Conservation (phyloP, 2,888 invertebrate genomes). For the Trichopria drosophilae region DNA sequence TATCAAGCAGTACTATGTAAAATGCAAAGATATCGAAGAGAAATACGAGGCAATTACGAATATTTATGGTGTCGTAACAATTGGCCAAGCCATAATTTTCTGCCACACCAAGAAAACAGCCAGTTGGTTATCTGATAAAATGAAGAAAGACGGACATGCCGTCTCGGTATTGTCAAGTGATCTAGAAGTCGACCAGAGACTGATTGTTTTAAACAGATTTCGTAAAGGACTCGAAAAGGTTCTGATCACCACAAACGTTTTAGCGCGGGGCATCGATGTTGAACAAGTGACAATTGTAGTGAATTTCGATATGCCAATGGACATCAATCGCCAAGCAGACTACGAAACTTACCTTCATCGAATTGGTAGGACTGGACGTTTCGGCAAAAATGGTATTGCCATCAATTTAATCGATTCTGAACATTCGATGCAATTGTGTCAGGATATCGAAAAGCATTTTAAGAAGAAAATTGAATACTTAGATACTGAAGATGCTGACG, state of each 20-base stretch:
- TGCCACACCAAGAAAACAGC: conserved; percentile 90
- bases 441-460: conserved; percentile 80
- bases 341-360: conserved; percentile 97
- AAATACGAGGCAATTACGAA: conserved; percentile 93
- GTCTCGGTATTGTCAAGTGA: conserved; percentile 95
- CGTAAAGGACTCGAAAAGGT: no score
- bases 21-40: conserved; percentile 79
- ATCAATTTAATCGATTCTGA: conserved; percentile 89
- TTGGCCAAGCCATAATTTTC: conserved; percentile 98
- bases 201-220: conserved; percentile 87
- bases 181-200: conserved; percentile 88
- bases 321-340: conserved; percentile 79
- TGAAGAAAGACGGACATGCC: conserved; percentile 89
- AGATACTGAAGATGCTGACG: no score
- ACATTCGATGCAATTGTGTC: conserved; percentile 72
- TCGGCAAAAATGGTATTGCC: conserved; percentile 95
- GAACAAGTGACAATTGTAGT: conserved; percentile 97
- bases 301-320: conserved; percentile 95
- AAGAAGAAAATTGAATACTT: no score
- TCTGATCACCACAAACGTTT: not conserved
- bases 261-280: conserved; percentile 81
- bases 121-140: conserved; percentile 83
- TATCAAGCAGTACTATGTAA: conserved; percentile 94
- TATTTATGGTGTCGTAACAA: conserved; percentile 93
- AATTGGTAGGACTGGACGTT: conserved; percentile 96